Conservation (phyloP, 2,888 invertebrate species). For the Caenorhabditis sp. region DNA sequence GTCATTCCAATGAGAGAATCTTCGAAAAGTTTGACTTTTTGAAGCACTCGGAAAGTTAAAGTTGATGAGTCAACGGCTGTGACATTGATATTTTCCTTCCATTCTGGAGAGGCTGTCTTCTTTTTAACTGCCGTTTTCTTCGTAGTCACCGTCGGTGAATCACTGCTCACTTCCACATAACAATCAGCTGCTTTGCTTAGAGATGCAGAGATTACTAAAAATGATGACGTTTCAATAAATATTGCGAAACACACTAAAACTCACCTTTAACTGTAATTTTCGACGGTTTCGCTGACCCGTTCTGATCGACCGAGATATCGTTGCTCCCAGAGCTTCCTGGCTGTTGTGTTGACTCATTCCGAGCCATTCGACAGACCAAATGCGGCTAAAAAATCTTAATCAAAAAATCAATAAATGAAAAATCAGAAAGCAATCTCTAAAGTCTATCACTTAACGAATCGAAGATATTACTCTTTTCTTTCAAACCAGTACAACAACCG, state of each 20-base stretch:
- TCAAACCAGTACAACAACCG: not conserved
- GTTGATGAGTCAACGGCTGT: constrained; percentile 58
- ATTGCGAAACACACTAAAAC: not conserved
- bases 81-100: constrained; percentile 66
- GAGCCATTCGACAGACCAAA: constrained; percentile 33
- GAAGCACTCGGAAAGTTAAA: constrained; percentile 57
- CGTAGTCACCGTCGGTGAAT: constrained; percentile 45
- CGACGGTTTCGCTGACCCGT: constrained; percentile 33
- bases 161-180: constrained; percentile 67
- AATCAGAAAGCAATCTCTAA: not conserved
- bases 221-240: not conserved
- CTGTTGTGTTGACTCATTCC: constrained; percentile 36
- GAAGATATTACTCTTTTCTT: too few relatives aligned
- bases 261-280: constrained; percentile 45
- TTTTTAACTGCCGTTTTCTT: constrained; percentile 66
- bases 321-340: constrained; percentile 39
- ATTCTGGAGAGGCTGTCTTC: constrained; percentile 65
- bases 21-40: constrained; percentile 69
- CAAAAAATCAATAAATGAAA: not conserved
- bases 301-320: constrained; percentile 19
- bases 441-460: too few relatives aligned
- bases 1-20: constrained; percentile 64
- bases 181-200: constrained; percentile 61
- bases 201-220: constrained; percentile 63
- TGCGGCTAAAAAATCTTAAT: not conserved